Conservation (phyloP, 2,888 invertebrate species). For the Polydrusus tereticollis region DNA sequence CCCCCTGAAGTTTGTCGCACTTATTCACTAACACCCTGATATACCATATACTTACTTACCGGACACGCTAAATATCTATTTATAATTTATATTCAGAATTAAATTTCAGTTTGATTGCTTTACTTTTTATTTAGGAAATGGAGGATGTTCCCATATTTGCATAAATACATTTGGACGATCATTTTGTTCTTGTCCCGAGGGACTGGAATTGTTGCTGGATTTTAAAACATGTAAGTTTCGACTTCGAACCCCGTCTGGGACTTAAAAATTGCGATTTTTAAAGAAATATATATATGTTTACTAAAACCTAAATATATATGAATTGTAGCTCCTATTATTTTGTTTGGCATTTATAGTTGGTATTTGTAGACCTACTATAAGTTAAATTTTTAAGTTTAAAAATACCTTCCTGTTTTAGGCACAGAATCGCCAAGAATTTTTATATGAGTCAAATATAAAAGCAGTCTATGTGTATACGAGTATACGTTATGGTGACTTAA, state of each 20-base stretch:
- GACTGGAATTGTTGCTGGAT: slow-evolving; percentile 61
- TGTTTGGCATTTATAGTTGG: not conserved
- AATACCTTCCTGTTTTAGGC: not conserved
- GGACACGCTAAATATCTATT: too few relatives aligned
- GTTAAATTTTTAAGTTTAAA: not conserved
- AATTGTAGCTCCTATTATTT: too few relatives aligned
- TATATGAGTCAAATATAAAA: not conserved
- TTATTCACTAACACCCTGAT: too few relatives aligned
- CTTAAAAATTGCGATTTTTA: not conserved
- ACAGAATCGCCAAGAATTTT: not conserved
- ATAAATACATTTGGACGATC: slow-evolving; percentile 69
- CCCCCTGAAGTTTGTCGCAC: too few relatives aligned
- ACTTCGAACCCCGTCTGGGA: not conserved
- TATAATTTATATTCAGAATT: too few relatives aligned
- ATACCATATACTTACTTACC: too few relatives aligned
- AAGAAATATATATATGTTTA: not conserved
- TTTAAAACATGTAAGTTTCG: slow-evolving; percentile 61
- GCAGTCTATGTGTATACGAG: too few relatives aligned
- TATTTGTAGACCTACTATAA: not conserved
- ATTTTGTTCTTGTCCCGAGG: slow-evolving; percentile 64
- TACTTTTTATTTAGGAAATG: slow-evolving; percentile 60
- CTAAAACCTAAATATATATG: too few relatives aligned
- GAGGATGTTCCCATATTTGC: slow-evolving; percentile 74
- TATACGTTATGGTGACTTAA: too few relatives aligned
- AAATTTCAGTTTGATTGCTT: not conserved